These are phyloP conservation scores for Aplocera efformata DNA, from an alignment of 2,888 invertebrate genomes.

Conservation along the genomic window DNA sequence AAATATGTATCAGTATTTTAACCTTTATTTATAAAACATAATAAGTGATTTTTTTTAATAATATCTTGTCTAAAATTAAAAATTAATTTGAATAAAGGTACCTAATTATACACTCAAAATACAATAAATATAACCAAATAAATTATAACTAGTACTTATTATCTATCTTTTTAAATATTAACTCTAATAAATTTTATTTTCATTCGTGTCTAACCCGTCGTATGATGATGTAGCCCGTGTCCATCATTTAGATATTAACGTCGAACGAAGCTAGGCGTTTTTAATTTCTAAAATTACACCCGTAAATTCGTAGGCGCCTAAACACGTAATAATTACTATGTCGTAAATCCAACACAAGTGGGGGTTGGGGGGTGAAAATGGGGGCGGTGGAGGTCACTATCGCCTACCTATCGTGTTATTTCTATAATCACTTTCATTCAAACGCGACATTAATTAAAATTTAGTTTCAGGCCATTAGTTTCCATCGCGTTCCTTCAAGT, in stretches of 20 bases:
- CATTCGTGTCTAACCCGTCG: too few relatives aligned
- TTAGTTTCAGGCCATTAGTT: slow-evolving; percentile 80
- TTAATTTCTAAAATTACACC: slow-evolving; percentile 79
- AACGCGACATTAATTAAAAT: slow-evolving; percentile 81
- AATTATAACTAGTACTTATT: too few relatives aligned
- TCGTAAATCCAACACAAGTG: slow-evolving; percentile 72
- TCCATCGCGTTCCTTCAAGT: slow-evolving; percentile 77
- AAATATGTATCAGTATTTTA: too few relatives aligned
- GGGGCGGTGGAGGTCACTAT: slow-evolving; percentile 42
- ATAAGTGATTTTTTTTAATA: too few relatives aligned
- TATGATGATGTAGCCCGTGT: too few relatives aligned
- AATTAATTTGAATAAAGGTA: too few relatives aligned
- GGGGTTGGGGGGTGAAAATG: slow-evolving; percentile 45
- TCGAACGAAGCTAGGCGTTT: slow-evolving; percentile 77
- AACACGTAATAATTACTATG: slow-evolving; percentile 73
- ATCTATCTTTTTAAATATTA: too few relatives aligned
- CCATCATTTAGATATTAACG: slow-evolving; percentile 78
- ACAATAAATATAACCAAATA: too few relatives aligned
- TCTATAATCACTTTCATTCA: slow-evolving; percentile 78
- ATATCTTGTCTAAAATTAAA: too few relatives aligned
- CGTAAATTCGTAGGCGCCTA: slow-evolving; percentile 61
- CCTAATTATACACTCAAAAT: too few relatives aligned
- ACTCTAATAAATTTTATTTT: too few relatives aligned
- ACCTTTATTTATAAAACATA: too few relatives aligned
- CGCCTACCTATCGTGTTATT: slow-evolving; percentile 72